Evolutionary conservation across 2,797 vertebrate species (phyloP).

Genomic region (Enteromius thamalakanensis): DNA sequence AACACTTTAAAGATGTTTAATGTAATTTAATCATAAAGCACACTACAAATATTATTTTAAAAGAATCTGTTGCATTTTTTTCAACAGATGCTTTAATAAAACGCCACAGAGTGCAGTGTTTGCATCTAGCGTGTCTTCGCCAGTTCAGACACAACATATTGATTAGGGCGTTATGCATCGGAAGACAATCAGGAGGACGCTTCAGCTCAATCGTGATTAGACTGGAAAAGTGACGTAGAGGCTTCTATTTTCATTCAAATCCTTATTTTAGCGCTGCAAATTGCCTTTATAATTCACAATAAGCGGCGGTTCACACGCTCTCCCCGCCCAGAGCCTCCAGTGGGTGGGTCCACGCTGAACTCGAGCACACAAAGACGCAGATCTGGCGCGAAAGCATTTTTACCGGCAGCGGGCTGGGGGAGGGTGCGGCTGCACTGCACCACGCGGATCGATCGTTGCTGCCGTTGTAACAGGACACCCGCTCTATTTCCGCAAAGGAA

Average conservation of each 20-base stretch:
- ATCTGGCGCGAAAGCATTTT: constrained; percentile 57
- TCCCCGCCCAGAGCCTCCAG: constrained; percentile 9
- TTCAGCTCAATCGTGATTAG: neutral
- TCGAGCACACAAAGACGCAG: constrained; percentile 58
- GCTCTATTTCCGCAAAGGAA: constrained; percentile 33
- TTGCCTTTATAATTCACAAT: constrained; percentile 24
- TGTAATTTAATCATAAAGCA: neutral
- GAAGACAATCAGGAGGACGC: constrained; percentile 9
- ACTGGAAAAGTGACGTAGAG: neutral
- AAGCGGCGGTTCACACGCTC: constrained; percentile 37
- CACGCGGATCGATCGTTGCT: constrained; percentile 48
- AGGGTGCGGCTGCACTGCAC: constrained; percentile 48
- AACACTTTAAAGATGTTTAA: neutral
- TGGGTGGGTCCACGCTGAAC: constrained; percentile 47
- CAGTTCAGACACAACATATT: constrained; percentile 11
- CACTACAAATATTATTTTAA: neutral
- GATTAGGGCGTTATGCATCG: neutral
- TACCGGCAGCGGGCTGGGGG: constrained; percentile 37
- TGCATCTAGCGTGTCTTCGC: neutral
- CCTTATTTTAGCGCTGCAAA: constrained; percentile 8
- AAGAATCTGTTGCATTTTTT: neutral
- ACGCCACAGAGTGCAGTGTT: neutral
- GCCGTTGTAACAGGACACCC: constrained; percentile 52
- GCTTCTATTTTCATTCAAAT: constrained; percentile 45
- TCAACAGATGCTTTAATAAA: constrained; percentile 5